Base-by-base conservation (phyloP, 37 sponge, comb jelly and placozoan species). In the Sycon ciliatum region DNA sequence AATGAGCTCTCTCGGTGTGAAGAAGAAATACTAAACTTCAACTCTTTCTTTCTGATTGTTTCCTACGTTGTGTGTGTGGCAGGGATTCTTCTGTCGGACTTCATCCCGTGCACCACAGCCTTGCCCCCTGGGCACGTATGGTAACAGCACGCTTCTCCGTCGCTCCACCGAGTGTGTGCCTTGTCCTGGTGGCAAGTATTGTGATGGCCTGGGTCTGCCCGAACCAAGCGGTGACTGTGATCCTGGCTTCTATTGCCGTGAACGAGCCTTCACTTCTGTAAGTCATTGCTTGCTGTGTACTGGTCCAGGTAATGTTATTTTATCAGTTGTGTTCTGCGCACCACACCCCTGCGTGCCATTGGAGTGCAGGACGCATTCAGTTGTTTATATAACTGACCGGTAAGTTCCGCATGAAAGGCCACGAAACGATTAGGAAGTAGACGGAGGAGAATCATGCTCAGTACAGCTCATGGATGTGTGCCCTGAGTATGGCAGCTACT, bases 71-170 rank as follows among this genome's bases (percentile, higher is more conserved):
- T n/a, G n/a, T n/a, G n/a, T n/a, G n/a, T 20, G 18, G 56, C 16
- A 68, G 55, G 70, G 70, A 20, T 55, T 57, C 56, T 68, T 68
- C 70, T 68, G 70, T 49, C 52, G 9, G n/a, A 68, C 70, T 9
- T 40, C 52, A 22, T 18, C 18, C n/a, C 9, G 9, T 68, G 13
- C 11, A 0, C 70, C 70, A n/a, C 70, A 68, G n/a, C 70, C 70
- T 13, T 68, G 70, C 30, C 55, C 39, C 13, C n/a, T 38, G 16
- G 70, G 70, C 9, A 68, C 70, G 20, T 68, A 68, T 49, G 70
- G 70, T 20, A 38, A 38, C n/a, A 18, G 18, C 23, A 55, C 39
- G 11, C n/a, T 40, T 53, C 39, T 68, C 26, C 39, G 55, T 32
- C 11, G 70, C 9, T 32, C 52, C 26, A 40, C 9, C 18, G 70